A percentile compares a stretch with the other conserved stretches of the same genome.
Evolutionary conservation across 2,888 invertebrate genomes (phyloP).

Genomic region (Andrena dorsata): DNA sequence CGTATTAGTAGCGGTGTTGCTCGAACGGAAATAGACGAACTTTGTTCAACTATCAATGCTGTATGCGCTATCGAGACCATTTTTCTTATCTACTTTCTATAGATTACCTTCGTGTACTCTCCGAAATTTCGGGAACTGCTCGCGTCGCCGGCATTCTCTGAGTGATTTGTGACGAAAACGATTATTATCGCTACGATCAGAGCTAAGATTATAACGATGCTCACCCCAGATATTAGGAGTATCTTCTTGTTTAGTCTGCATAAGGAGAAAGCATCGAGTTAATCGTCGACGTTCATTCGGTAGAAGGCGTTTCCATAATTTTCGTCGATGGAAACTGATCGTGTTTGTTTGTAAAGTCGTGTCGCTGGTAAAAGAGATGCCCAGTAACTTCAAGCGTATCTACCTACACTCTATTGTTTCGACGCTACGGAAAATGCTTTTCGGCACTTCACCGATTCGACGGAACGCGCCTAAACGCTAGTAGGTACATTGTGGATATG

Average conservation of each 20-base stretch:
- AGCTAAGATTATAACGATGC: conserved; percentile 47
- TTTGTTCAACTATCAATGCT: too few species aligned
- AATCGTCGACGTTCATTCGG: background rate
- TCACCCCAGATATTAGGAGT: conserved; percentile 42
- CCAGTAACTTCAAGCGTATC: background rate
- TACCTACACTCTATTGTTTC: background rate
- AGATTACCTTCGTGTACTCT: conserved; percentile 72
- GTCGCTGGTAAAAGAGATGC: background rate
- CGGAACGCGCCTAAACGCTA: background rate
- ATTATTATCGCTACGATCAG: conserved; percentile 63
- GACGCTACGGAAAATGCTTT: background rate
- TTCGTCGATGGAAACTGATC: background rate
- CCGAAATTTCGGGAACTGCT: conserved; percentile 64
- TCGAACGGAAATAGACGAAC: too few species aligned
- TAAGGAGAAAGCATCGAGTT: conserved; percentile 13
- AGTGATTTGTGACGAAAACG: conserved; percentile 39
- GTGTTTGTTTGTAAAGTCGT: background rate
- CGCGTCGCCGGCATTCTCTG: conserved; percentile 34
- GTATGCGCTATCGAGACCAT: too few species aligned
- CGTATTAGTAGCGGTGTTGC: too few species aligned
- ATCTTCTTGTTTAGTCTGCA: conserved; percentile 62
- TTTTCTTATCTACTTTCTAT: background rate
- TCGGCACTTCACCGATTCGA: background rate
- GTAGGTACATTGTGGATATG: too few species aligned
- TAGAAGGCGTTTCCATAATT: conserved; percentile 6